Percentiles rank a stretch among this genome's conserved stretches.
phyloP scores from a whole-genome alignment of 2,888 invertebrate species.

The Molanna angustata region DNA sequence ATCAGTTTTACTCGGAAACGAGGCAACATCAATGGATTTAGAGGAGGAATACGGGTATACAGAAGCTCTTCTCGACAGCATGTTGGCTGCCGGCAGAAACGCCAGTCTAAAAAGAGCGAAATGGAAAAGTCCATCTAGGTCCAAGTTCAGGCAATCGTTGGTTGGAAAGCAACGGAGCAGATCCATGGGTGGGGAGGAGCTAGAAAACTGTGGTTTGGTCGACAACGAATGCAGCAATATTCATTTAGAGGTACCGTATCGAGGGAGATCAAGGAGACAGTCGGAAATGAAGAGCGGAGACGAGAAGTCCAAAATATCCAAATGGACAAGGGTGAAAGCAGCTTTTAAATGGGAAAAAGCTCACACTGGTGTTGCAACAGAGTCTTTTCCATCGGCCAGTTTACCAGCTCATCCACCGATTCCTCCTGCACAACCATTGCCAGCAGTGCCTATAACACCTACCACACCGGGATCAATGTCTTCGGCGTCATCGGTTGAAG shows the following conservation, averaged over 20 bases:
- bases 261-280: slow-evolving; percentile 16
- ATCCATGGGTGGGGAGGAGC: slow-evolving; percentile 65
- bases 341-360: slow-evolving; percentile 86
- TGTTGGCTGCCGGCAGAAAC: slow-evolving; percentile 55
- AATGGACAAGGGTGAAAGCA: slow-evolving; percentile 88
- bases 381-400: slow-evolving; percentile 48
- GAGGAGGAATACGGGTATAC: slow-evolving; percentile 62
- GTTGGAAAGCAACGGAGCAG: slow-evolving; percentile 62
- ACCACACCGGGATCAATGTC: slow-evolving; percentile 65
- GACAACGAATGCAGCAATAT: slow-evolving; percentile 19
- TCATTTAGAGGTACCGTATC: slow-evolving; percentile 25
- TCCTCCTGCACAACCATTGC: slow-evolving; percentile 43
- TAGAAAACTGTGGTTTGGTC: slow-evolving; percentile 45
- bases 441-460: slow-evolving; percentile 56
- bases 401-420: slow-evolving; percentile 47
- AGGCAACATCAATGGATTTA: slow-evolving; percentile 55
- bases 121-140: slow-evolving; percentile 45
- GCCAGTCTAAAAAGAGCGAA: slow-evolving; percentile 53
- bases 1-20: slow-evolving; percentile 47
- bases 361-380: slow-evolving; percentile 47
- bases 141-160: slow-evolving; percentile 51
- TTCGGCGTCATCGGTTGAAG: slow-evolving; percentile 73
- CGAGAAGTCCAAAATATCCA: slow-evolving; percentile 65
- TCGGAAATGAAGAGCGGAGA: slow-evolving; percentile 49
- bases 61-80: slow-evolving; percentile 62